These are phyloP conservation scores for Diphyllodes magnificus DNA, from an alignment of 2,113 vertebrate genomes.

Conservation along the genomic window DNA sequence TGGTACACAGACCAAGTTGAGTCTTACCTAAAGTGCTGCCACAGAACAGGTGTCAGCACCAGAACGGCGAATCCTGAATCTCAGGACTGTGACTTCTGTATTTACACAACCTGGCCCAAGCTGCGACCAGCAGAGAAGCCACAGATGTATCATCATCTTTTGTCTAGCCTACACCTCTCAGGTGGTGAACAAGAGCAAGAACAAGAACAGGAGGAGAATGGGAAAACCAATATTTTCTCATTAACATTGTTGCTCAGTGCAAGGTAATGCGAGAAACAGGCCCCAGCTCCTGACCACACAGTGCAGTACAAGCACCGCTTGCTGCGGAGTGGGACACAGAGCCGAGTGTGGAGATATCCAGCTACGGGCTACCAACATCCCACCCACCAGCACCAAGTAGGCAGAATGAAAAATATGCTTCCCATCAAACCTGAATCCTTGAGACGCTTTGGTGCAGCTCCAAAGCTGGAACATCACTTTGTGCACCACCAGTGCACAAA, in stretches of 20 bases:
- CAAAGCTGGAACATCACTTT: not conserved
- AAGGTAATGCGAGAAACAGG: accelerated
- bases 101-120: not conserved
- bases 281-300: not conserved
- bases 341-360: not conserved
- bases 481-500: not conserved
- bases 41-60: not conserved
- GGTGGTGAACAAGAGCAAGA: not conserved
- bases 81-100: not conserved
- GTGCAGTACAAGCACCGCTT: not conserved
- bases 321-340: not conserved
- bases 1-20: not conserved
- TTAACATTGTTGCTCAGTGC: not conserved
- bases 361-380: not conserved
- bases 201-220: not conserved
- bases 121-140: not conserved
- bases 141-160: not conserved
- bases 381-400: not conserved
- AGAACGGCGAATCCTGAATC: accelerated
- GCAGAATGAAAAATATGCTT: not conserved
- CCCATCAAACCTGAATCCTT: not conserved
- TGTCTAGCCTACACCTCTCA: not conserved
- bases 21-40: not conserved
- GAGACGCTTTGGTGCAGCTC: not conserved
- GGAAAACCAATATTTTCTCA: not conserved